Percentiles rank a stretch among this genome's conserved stretches.
phyloP scores from a whole-genome alignment of 1,140 invertebrate species.

The Nebria ingens region DNA sequence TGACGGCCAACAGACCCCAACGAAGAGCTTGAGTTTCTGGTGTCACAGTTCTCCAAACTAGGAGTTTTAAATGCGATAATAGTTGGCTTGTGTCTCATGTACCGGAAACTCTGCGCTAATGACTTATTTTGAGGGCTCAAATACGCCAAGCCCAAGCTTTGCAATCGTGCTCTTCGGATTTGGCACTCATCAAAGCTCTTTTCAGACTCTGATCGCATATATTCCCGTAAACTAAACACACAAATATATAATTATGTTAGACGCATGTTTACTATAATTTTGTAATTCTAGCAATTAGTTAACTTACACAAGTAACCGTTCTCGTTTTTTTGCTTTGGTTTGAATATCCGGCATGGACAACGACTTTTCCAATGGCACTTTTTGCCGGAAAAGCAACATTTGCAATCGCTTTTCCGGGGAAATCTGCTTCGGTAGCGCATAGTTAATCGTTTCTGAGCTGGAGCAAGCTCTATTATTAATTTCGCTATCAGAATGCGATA shows the following conservation, averaged over 20 bases:
- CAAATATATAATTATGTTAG: conserved; percentile 15
- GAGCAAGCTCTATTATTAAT: conserved; percentile 19
- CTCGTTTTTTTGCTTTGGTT: conserved; percentile 56
- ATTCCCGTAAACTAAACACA: conserved; percentile 54
- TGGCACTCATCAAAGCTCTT: conserved; percentile 59
- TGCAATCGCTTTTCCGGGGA: conserved; percentile 35
- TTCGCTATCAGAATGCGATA: conserved; percentile 17
- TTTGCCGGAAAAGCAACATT: conserved; percentile 39
- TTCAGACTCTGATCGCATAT: conserved; percentile 67
- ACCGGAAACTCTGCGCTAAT: conserved; percentile 69
- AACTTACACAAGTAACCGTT: conserved; percentile 56
- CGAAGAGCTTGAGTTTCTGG: conserved; percentile 40
- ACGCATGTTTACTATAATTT: not conserved
- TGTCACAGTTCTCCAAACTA: conserved; percentile 55
- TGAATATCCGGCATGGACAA: conserved; percentile 74
- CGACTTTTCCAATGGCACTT: conserved; percentile 61
- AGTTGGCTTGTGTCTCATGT: conserved; percentile 77
- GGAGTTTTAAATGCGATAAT: conserved; percentile 77
- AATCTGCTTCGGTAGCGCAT: not conserved
- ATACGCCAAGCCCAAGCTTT: conserved; percentile 56
- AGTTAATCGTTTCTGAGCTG: conserved; percentile 16
- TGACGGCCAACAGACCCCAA: conserved; percentile 36
- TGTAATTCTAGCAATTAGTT: conserved; percentile 1
- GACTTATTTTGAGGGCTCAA: conserved; percentile 64
- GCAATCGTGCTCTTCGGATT: conserved; percentile 48